Evolutionary conservation across 1,140 invertebrate species (phyloP), one percentile per base, ranked within the genome.

Genomic region (Pseudachorutes palmiensis): DNA sequence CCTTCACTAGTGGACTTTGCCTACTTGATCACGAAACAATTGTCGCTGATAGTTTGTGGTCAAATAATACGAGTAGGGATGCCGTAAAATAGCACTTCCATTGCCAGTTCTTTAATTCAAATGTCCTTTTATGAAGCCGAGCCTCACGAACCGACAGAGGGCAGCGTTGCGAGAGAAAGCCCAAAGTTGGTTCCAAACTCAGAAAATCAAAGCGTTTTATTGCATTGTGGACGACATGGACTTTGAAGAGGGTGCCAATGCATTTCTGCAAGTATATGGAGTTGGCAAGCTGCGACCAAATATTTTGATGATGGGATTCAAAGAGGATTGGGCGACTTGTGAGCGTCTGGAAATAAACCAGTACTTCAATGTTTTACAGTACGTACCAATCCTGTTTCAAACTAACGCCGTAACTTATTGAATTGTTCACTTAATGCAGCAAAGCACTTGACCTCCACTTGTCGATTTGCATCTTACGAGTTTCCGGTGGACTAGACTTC

Each of bases 371-470:
- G 76, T 77, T 29, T 81, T 83, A 45, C 78, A 79, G 79, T 81
- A 74, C 74, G 76, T 45, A 19, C 19, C 36, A 45, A 49, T 61
- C 14, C 5, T 12, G 12, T 58, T 32, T 61, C 3, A 61, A 28
- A 14, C 59, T 61, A 61, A 28, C 16, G 22, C 16, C n/a, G n/a
- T 61, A 14, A 63, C 32, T 45, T 63, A 24, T 22, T 31, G 16
- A 61, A 28, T 61, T 22, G 59, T 28, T 24, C 48, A 49, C 31
- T 66, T 57, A 36, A 71, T 80, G 76, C 78, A 95, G 92, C 78
- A 92, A 92, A 81, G 91, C 93, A 0, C 83, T 98, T 71, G 93
- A 98, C 79, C 85, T 94, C 80, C 88, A 97, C 76, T 84, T 93
- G 79, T 91, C 92, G 5, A 85, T 98, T 29, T 91, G 88, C 9